Base-by-base conservation (phyloP, 2,888 invertebrate genomes). In the Oeneis ivallda region DNA sequence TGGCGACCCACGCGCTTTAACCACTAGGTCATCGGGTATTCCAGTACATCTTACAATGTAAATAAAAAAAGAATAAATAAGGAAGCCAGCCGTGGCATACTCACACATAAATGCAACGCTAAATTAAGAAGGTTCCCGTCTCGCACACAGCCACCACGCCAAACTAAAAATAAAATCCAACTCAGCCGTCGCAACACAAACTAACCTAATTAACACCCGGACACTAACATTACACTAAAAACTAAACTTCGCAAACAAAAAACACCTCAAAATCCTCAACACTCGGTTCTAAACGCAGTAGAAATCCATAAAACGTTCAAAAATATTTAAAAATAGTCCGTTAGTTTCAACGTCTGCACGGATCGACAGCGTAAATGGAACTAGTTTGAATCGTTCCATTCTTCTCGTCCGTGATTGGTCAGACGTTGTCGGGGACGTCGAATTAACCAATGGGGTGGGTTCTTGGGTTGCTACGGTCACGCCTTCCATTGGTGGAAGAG, bases 91-190 rank as follows among this genome's bases (percentile, higher is more conserved):
- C 74, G 80, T 75, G 75, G 76, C 81, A 85, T 88, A 89, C 89
- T 87, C 85, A 89, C 87, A 85, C 85, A 81, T 79, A 80, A 83
- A 81, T 81, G 80, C 84, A 84, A 81, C 75, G 86, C 90, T 91
- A 91, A 89, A 86, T 90, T 87, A 89, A 91, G 91, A 91, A 89
- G 90, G 91, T 90, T 81, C 87, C 79, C 86, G 86, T 80, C 83
- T 81, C 85, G 85, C 86, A 86, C 82, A 86, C 56, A 56, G 2
- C 86, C 85, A 86, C 26, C 89, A 89, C 87, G 89, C 89, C 87
- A 85, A 85, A 86, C 89, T 91, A 91, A 88, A 90, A 90, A 90
- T 90, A 89, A 83, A 76, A 78, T 78, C 78, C 78, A 77, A 56
- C 78, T 80, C 80, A 81, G 75, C 88, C 88, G 86, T 87, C 84